A percentile compares a stretch with the other conserved stretches of the same genome.
Evolutionary conservation across 2,113 vertebrate genomes (phyloP).

Genomic region (Muntiacus reevesi): DNA sequence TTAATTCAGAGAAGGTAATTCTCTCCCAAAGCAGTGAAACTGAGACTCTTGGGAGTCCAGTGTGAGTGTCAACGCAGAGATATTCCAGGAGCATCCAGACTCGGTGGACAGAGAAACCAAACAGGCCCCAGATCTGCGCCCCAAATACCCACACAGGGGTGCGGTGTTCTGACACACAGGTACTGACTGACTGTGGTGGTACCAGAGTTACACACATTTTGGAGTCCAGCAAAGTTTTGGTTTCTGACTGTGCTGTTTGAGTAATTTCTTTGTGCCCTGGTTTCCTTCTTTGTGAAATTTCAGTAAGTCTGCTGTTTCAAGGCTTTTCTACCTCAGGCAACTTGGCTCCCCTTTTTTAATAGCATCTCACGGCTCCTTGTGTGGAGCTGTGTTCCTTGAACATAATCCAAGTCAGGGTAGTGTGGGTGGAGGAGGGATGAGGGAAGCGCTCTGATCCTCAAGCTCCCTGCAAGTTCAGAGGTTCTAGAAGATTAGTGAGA

Average conservation of each 20-base stretch:
- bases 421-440: no score
- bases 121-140: accelerated
- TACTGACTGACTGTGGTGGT: accelerated
- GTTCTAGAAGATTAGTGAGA: not conserved
- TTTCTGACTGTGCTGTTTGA: not conserved
- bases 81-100: not conserved
- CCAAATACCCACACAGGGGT: accelerated
- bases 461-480: not conserved
- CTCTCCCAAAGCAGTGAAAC: not conserved
- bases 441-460: not conserved
- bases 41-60: not conserved
- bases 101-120: no score
- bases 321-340: not conserved
- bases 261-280: not conserved
- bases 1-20: not conserved
- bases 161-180: accelerated
- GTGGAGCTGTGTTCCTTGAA: not conserved
- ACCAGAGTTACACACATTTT: not conserved
- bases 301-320: not conserved
- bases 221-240: not conserved
- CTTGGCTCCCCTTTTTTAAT: not conserved
- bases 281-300: not conserved
- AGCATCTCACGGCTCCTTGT: not conserved
- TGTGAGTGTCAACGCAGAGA: not conserved
- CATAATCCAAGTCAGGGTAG: no score